A percentile compares a stretch with the other conserved stretches of the same genome.
Conservation (phyloP, 2,113 vertebrate genomes). For the Parus major region DNA sequence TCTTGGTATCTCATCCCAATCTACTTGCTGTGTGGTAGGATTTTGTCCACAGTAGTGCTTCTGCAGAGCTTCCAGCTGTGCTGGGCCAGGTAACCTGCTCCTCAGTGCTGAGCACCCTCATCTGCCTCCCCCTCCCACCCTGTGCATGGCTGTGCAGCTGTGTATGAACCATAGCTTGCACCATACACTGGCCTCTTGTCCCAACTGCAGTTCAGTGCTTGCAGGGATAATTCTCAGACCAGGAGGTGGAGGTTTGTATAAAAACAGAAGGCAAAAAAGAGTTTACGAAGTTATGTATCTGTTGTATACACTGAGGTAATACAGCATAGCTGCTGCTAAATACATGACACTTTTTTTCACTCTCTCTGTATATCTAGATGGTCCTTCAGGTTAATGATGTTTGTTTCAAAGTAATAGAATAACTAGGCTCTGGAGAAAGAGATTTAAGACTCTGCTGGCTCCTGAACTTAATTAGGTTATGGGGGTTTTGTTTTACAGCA, state of each 20-base stretch:
- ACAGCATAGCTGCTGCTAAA: background rate
- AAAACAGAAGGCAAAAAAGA: background rate
- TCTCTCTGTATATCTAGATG: background rate
- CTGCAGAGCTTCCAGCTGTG: background rate
- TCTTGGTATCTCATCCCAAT: background rate
- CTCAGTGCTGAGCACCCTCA: background rate
- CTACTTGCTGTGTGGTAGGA: background rate
- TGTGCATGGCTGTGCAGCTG: background rate
- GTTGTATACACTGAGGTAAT: background rate
- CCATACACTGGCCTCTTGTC: background rate
- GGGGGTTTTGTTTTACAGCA: background rate
- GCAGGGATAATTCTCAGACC: background rate
- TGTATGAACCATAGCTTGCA: background rate
- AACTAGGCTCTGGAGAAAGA: background rate
- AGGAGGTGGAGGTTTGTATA: background rate
- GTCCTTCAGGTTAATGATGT: background rate
- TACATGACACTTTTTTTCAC: background rate
- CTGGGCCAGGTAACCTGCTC: background rate
- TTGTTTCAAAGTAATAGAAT: background rate
- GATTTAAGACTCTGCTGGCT: background rate
- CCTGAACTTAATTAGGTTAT: constrained; percentile 13
- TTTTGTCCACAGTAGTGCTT: background rate
- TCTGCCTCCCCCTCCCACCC: background rate
- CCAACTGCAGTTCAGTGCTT: background rate
- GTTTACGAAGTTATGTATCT: background rate